Evolutionary conservation across 2,113 vertebrate species (phyloP).

Genomic region (Crotalus tigris): DNA sequence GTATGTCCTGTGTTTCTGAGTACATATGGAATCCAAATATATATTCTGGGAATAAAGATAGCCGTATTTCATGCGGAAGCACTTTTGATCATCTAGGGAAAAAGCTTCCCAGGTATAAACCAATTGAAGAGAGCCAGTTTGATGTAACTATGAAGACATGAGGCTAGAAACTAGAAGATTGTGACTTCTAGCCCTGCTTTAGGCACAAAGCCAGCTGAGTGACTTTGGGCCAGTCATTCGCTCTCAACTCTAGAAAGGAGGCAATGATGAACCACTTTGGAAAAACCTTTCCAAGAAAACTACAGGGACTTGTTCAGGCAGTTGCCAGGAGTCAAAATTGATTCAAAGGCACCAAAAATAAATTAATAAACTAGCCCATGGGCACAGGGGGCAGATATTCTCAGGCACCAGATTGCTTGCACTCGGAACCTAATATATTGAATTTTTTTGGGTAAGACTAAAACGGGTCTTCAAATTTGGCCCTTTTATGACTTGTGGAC

Average conservation of each 20-base stretch:
- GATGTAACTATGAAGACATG: not conserved
- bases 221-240: not conserved
- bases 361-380: not conserved
- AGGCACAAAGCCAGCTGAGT: not conserved
- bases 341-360: not conserved
- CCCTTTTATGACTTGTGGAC: no score
- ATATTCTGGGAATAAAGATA: not conserved
- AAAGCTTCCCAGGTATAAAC: not conserved
- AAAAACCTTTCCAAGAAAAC: not conserved
- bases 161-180: not conserved
- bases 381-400: not conserved
- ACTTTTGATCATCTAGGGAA: not conserved
- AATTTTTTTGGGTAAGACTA: not conserved
- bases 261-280: not conserved
- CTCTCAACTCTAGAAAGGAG: not conserved
- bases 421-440: not conserved
- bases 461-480: no score
- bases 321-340: not conserved
- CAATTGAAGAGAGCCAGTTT: not conserved
- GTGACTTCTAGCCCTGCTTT: not conserved
- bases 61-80: not conserved
- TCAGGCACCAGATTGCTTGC: not conserved
- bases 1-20: no score
- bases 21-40: not conserved
- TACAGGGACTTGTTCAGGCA: not conserved